Evolutionary conservation across 2,888 invertebrate species (phyloP).

Genomic region (Atrina japonica): DNA sequence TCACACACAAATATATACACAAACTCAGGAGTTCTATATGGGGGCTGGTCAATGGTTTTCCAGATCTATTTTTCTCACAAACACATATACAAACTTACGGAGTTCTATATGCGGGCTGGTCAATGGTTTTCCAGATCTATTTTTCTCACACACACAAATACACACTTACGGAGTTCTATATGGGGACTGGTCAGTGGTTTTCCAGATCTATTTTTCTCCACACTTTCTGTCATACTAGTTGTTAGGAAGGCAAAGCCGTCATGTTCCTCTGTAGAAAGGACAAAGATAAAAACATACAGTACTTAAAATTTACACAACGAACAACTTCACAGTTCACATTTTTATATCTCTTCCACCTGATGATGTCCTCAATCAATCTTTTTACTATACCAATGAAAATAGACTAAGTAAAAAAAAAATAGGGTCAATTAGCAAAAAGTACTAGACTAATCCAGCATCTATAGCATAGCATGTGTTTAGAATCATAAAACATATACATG

Average conservation of each 20-base stretch:
- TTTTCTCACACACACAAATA: not conserved
- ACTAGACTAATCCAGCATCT: too few species aligned
- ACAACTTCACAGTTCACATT: not conserved
- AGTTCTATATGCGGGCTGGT: constrained; percentile 72
- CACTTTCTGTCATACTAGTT: constrained; percentile 38
- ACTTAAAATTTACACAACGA: not conserved
- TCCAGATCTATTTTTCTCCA: constrained; percentile 31
- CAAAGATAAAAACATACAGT: not conserved
- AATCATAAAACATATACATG: too few species aligned
- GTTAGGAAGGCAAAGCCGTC: constrained; percentile 53
- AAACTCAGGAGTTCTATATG: too few species aligned
- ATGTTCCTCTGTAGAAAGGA: constrained; percentile 54
- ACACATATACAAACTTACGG: too few species aligned
- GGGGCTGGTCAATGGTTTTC: not conserved
- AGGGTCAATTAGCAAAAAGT: too few species aligned
- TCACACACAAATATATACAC: not conserved
- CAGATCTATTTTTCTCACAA: not conserved
- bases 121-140: constrained; percentile 51
- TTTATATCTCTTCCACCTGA: too few species aligned
- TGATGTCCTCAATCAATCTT: too few species aligned
- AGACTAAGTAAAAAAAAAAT: too few species aligned
- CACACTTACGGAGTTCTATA: constrained; percentile 9
- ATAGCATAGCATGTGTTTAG: too few species aligned
- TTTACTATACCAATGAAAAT: too few species aligned
- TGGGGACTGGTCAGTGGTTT: not conserved